These are phyloP conservation scores for Crocidura indochinensis DNA, from an alignment of 2,797 vertebrate genomes.

Conservation along the genomic window DNA sequence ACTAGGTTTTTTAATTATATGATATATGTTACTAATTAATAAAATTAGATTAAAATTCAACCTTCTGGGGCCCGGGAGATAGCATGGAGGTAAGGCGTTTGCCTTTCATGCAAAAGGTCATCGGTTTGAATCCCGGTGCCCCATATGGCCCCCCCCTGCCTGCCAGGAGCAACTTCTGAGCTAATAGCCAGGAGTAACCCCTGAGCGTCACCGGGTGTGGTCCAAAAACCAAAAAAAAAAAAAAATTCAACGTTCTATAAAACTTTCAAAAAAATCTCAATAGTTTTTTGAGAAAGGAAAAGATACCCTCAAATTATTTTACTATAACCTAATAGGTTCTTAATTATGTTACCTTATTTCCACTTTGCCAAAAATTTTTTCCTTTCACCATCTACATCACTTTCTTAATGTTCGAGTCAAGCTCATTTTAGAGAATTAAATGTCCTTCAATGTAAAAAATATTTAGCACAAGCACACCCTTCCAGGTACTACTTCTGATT, in stretches of 20 bases:
- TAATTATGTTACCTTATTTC: background rate
- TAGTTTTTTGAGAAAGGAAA: background rate
- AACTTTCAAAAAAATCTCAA: constrained; percentile 13
- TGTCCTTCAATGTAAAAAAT: background rate
- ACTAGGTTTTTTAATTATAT: constrained; percentile 43
- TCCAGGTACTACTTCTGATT: background rate
- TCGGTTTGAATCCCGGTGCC: too few species aligned
- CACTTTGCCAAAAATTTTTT: background rate
- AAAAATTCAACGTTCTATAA: constrained; percentile 52
- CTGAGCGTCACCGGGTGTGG: too few species aligned
- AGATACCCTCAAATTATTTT: background rate
- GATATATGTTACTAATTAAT: constrained; percentile 29
- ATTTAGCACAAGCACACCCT: background rate
- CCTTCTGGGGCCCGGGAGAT: too few species aligned
- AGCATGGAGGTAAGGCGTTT: too few species aligned
- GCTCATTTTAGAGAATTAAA: background rate
- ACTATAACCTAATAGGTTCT: background rate
- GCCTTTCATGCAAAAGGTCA: too few species aligned
- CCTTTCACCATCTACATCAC: background rate
- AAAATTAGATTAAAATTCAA: constrained; percentile 16
- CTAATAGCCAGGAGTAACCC: too few species aligned
- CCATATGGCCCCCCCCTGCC: too few species aligned
- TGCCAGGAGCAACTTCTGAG: too few species aligned
- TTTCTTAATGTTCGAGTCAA: background rate
- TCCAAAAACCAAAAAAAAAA: too few species aligned